Conservation (phyloP, 2,888 invertebrate species). For the Amphipoea oculea region DNA sequence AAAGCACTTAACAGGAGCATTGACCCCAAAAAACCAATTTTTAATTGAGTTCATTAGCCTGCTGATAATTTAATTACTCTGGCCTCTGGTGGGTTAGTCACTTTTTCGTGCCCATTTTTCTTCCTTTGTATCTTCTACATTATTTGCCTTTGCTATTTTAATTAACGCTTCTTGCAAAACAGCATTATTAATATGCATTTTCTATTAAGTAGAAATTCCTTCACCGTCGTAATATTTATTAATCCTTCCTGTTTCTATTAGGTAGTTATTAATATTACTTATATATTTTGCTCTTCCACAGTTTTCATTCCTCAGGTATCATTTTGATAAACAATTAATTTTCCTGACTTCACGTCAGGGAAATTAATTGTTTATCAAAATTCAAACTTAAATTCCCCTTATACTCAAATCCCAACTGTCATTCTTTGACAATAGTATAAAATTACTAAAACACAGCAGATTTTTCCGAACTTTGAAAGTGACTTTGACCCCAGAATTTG, state of each 20-base stretch:
- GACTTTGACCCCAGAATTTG: background rate
- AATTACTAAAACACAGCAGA: background rate
- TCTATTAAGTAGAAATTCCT: background rate
- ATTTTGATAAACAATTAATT: no score
- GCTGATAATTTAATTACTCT: slow-evolving; percentile 10
- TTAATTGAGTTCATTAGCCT: slow-evolving; percentile 16
- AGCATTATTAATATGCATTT: background rate
- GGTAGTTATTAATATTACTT: background rate
- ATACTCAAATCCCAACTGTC: background rate
- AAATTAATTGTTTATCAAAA: background rate
- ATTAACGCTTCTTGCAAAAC: background rate
- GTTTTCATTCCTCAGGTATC: no score
- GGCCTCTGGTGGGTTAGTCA: background rate
- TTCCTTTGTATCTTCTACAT: background rate
- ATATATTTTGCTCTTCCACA: background rate
- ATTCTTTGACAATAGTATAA: no score
- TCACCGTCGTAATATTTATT: background rate
- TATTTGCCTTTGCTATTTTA: background rate
- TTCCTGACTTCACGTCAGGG: no score
- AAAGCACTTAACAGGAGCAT: background rate
- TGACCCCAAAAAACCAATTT: slow-evolving; percentile 5
- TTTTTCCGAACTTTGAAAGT: background rate
- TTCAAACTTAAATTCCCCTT: background rate
- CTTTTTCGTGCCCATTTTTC: background rate
- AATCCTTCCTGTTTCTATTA: background rate